Evolutionary conservation across 2,113 vertebrate genomes (phyloP).

Genomic region (Atherinomorus stipes): DNA sequence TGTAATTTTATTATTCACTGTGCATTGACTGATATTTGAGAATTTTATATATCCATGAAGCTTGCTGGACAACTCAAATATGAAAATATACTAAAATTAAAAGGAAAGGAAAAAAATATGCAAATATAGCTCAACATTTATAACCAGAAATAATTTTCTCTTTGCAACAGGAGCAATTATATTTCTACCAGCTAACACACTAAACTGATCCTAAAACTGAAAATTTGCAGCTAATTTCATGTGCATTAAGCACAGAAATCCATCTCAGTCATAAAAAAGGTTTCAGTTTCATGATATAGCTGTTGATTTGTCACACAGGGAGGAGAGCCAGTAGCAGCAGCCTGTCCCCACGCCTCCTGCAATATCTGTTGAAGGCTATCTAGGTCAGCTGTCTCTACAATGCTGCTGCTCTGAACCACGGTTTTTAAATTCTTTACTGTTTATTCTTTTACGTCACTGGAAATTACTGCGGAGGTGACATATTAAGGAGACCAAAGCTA

Average conservation of each 20-base stretch:
- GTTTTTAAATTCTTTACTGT: conserved; percentile 38
- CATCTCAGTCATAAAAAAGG: conserved; percentile 18
- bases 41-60: too few relatives aligned
- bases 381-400: conserved; percentile 68
- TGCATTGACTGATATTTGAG: too few relatives aligned
- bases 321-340: conserved; percentile 41
- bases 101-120: too few relatives aligned
- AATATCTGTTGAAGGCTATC: conserved; percentile 52
- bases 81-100: too few relatives aligned
- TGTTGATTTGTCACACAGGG: conserved; percentile 49
- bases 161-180: too few relatives aligned
- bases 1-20: too few relatives aligned
- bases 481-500: conserved; percentile 26
- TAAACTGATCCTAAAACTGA: neutral
- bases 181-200: neutral
- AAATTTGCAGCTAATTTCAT: conserved; percentile 11
- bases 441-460: conserved; percentile 42
- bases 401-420: conserved; percentile 27
- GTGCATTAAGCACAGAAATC: conserved; percentile 26
- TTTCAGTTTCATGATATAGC: conserved; percentile 45
- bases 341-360: conserved; percentile 37
- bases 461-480: conserved; percentile 21
- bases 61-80: too few relatives aligned
- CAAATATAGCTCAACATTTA: too few relatives aligned
- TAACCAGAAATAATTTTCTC: too few relatives aligned